Evolutionary conservation across 2,888 invertebrate genomes (phyloP), one percentile per base, ranked within the genome.

Genomic region (Drosophila trichaetosa): DNA sequence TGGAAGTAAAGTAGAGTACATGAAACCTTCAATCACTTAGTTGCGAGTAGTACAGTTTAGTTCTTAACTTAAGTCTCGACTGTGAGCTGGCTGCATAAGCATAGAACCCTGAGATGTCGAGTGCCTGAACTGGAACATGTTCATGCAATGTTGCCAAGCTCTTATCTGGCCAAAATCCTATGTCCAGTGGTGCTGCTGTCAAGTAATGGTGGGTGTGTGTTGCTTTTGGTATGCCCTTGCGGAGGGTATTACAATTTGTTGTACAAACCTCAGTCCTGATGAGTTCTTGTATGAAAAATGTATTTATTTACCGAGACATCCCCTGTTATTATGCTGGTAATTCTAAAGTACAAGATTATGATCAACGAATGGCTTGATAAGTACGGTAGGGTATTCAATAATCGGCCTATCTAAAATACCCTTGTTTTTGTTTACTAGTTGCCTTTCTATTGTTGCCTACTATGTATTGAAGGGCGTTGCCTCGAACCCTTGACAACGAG

Each of bases 401-500:
- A 7, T 46, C 21, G 21, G 21, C 21, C 16, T 36, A 7, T 7
- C 16, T 24, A 24, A 24, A 4, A 2, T 46, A 16, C 2, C 8
- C 16, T 24, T 77, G 53, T 13, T 52, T 38, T 33, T 40, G 62
- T 46, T 57, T 61, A 36, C 31, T 31, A 53, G 34, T 60, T 52
- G 76, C 57, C 49, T 72, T 64, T 69, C 58, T 65, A 66, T 61
- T 73, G 66, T 64, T 64, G 63, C 46, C 60, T 69, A 63, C 80
- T 61, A 63, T 75, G 72, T 69, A 66, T 51, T 80, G 61, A 66
- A 58, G 54, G 51, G 52, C 48, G 48, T 49, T 60, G 48, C 75
- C 79, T 66, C 53, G 62, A 60, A 68, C 49, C 64, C 69, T 58
- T 69, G 66, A 42, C 83, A 69, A 79, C 80, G 61, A 69, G 61